A percentile compares a stretch with the other conserved stretches of the same genome.
Conservation (phyloP, 2,888 invertebrate genomes). For the Pardosa pseudoannulata region DNA sequence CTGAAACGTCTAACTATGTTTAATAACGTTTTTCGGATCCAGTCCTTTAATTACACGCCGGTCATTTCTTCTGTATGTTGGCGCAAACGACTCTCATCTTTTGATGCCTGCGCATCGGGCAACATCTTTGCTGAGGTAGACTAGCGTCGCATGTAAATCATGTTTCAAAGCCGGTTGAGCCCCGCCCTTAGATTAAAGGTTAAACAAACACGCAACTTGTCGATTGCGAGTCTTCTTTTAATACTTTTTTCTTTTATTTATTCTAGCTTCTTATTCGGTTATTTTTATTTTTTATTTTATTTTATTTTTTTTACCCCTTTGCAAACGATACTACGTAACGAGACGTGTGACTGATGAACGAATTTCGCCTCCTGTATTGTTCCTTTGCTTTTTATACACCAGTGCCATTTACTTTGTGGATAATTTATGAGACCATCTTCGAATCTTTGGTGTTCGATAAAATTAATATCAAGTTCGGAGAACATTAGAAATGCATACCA, state of each 20-base stretch:
- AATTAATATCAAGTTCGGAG: slow-evolving; percentile 6
- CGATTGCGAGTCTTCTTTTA: slow-evolving; percentile 19
- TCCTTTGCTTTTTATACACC: neutral
- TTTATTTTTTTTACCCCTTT: neutral
- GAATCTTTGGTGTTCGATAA: neutral
- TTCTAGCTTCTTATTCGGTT: neutral
- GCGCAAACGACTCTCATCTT: neutral
- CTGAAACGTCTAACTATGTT: neutral
- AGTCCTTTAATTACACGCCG: slow-evolving; percentile 7
- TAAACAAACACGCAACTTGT: slow-evolving; percentile 64
- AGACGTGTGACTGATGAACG: slow-evolving; percentile 11
- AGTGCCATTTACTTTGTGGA: neutral
- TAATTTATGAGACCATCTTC: neutral
- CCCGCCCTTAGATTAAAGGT: slow-evolving; percentile 68
- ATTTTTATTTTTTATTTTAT: neutral
- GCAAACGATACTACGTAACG: slow-evolving; percentile 9
- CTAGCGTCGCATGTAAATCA: slow-evolving; percentile 52
- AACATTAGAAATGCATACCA: neutral
- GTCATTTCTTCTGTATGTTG: neutral
- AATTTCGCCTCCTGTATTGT: neutral
- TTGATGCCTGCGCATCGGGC: slow-evolving; percentile 5
- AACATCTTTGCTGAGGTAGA: slow-evolving; percentile 1
- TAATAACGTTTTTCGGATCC: neutral
- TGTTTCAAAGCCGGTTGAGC: slow-evolving; percentile 50
- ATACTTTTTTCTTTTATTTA: slow-evolving; percentile 9